Base-by-base conservation (phyloP, 2,797 vertebrate genomes). In the Benthosema pterotum region DNA sequence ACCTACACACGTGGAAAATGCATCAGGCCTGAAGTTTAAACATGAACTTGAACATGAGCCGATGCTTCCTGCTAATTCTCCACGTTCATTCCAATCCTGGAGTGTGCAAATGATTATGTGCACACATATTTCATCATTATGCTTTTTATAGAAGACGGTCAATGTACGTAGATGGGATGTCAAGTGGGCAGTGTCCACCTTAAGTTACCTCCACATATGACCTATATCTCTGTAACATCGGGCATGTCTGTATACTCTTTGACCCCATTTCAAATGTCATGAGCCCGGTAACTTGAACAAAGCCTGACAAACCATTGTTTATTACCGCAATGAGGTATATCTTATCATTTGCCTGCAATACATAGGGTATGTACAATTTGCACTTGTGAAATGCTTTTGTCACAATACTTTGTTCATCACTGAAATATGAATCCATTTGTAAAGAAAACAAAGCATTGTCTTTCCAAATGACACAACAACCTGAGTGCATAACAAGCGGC, bases 161-260 rank as follows among this genome's bases (percentile, higher is more conserved):
- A 9, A 38, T 38, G 32, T 8, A 38, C 1, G 32, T 11, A 38
- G 28, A 32, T 25, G 22, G 22, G 22, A 25, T 25, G 22, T 25
- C 22, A 5, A 5, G 22, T 25, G 22, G 22, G 22, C 22, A 25
- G 22, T 25, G 22, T 15, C 5, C 16, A 14, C 25, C 14, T 19
- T 22, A 56, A 51, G 51, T 6, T 32, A 32, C 12, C 1, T 0
- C 1, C 45, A 56, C 22, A 46, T 1, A n/a, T 78, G 56, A 78
- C 65, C 67, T 25, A 74, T 43, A 78, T 78, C 68, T 14, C 46
- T 57, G 1, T 32, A 3, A 56, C 52, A 63, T 69, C 22, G 45
- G 25, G 13, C 3, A 15, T 25, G 38, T 55, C 25, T 63, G 7
- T 3, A 42, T 50, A 42, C 15, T 63, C 32, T 65, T 2, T 14